phyloP scores from a whole-genome alignment of 2,797 vertebrate species.

The Iguana delicatissima region DNA sequence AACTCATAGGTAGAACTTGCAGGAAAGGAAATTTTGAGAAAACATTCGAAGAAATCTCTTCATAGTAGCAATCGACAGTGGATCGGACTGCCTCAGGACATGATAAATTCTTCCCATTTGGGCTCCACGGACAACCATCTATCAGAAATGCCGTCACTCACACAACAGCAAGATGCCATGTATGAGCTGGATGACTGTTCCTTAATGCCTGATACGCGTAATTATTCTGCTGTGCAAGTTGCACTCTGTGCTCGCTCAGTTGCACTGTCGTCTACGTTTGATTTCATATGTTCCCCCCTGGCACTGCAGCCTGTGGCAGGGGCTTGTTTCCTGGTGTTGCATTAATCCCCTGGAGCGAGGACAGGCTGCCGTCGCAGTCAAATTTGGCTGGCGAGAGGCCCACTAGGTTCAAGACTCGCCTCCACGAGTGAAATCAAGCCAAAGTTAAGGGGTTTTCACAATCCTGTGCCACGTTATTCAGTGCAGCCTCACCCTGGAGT shows the following conservation, averaged over 20 bases:
- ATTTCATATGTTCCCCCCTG: background rate
- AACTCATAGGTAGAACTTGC: background rate
- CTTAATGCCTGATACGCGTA: background rate
- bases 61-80: background rate
- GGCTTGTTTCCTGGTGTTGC: background rate
- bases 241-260: background rate
- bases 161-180: background rate
- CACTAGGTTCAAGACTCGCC: background rate
- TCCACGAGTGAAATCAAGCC: background rate
- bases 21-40: background rate
- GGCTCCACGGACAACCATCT: background rate
- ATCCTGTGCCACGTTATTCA: no score
- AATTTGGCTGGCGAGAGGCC: background rate
- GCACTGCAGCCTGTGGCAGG: background rate
- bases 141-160: background rate
- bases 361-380: background rate
- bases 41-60: no score
- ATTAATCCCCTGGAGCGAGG: background rate
- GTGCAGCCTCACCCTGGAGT: no score
- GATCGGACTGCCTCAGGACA: background rate
- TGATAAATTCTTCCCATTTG: background rate
- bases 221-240: background rate
- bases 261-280: background rate
- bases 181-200: no score
- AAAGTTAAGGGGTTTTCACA: background rate